A percentile compares a stretch with the other conserved stretches of the same genome.
These are phyloP conservation scores for Psephotus haematonotus DNA, from an alignment of 2,113 vertebrate genomes.

Conservation along the genomic window DNA sequence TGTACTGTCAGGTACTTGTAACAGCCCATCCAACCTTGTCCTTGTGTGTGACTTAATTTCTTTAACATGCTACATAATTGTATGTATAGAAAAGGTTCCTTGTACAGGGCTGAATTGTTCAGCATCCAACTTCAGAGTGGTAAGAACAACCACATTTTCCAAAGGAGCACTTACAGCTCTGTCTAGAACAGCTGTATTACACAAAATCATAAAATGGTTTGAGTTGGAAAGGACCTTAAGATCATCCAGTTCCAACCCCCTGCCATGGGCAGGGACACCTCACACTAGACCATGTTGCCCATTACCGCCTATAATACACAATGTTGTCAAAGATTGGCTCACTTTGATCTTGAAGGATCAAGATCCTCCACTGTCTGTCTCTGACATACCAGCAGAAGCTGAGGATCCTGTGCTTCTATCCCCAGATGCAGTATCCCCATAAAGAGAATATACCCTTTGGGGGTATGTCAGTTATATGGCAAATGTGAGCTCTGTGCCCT, in stretches of 20 bases:
- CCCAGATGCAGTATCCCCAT: neutral
- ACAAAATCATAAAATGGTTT: no score
- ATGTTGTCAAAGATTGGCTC: neutral
- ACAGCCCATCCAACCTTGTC: neutral
- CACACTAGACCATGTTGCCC: no score
- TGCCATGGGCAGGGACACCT: no score
- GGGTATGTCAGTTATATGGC: neutral
- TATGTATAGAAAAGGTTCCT: neutral
- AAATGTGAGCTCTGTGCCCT: neutral
- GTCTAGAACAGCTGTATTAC: neutral
- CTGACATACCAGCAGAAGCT: neutral
- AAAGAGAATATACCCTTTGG: neutral
- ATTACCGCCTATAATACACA: neutral
- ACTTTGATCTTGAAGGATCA: neutral
- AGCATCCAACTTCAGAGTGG: neutral
- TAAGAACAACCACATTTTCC: neutral
- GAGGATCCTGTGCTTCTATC: accelerated
- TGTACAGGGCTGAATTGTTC: neutral
- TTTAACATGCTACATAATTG: neutral
- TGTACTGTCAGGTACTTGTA: neutral
- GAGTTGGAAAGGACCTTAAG: no score
- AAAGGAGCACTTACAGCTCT: neutral
- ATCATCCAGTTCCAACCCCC: no score
- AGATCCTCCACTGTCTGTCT: neutral
- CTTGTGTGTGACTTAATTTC: neutral